Percentiles rank a stretch among this genome's conserved stretches.
These are phyloP conservation scores for Sitobion miscanthi DNA, from an alignment of 1,140 invertebrate species.

Conservation along the genomic window DNA sequence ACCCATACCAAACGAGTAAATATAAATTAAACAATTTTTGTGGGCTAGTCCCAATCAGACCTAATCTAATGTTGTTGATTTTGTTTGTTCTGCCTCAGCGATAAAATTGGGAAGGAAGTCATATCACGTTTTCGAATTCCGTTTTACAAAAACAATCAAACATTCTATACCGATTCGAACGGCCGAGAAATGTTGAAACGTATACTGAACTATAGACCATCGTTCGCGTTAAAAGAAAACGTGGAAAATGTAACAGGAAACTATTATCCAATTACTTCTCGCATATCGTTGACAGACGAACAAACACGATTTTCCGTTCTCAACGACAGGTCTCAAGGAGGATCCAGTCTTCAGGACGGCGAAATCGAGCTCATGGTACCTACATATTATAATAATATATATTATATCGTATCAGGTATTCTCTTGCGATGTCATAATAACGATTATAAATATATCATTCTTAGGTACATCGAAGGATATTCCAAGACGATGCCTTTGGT, in stretches of 20 bases:
- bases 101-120: conserved; percentile 70
- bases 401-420: neutral
- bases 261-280: conserved; percentile 73
- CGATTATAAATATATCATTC: neutral
- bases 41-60: neutral
- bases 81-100: conserved; percentile 58
- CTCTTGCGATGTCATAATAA: neutral
- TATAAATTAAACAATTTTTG: neutral
- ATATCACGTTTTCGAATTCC: conserved; percentile 65
- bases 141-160: conserved; percentile 63
- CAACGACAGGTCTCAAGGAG: conserved; percentile 72
- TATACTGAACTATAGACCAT: conserved; percentile 66
- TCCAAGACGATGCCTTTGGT: conserved; percentile 69
- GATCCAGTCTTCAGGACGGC: conserved; percentile 65
- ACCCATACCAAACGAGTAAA: conserved; percentile 48
- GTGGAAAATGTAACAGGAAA: conserved; percentile 71
- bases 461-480: conserved; percentile 61
- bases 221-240: conserved; percentile 64
- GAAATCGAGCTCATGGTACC: conserved; percentile 65
- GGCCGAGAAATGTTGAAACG: conserved; percentile 71
- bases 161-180: conserved; percentile 76
- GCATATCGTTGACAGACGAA: conserved; percentile 65
- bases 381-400: neutral
- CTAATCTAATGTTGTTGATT: neutral
- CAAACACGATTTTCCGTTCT: conserved; percentile 62